Conservation (phyloP, 2,113 vertebrate species). For the Turnix velox region DNA sequence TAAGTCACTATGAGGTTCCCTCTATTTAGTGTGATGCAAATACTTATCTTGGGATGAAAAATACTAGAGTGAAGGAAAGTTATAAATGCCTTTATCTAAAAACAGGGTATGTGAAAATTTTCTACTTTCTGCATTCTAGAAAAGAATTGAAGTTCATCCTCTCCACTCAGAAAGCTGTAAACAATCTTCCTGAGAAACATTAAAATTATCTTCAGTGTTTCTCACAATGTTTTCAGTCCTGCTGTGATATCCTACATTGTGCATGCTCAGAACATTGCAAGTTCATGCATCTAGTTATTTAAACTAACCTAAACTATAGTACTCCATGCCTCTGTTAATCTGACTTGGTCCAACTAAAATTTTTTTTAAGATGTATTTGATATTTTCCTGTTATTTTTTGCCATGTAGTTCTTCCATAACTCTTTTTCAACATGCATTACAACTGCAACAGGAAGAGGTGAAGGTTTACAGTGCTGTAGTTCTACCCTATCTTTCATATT, state of each 20-base stretch:
- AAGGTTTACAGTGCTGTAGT: not conserved
- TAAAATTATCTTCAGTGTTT: not conserved
- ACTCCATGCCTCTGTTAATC: not conserved
- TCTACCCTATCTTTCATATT: not conserved
- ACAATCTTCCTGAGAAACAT: not conserved
- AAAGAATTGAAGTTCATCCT: not conserved
- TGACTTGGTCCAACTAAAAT: not conserved
- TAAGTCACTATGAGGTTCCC: no score
- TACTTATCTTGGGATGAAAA: not conserved
- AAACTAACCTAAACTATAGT: not conserved
- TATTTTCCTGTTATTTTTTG: not conserved
- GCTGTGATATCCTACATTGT: not conserved
- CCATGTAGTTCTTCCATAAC: not conserved
- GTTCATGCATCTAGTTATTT: not conserved
- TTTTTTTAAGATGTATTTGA: not conserved
- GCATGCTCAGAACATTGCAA: accelerated
- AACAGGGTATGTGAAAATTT: not conserved
- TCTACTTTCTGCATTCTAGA: not conserved
- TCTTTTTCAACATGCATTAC: not conserved
- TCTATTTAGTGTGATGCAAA: not conserved
- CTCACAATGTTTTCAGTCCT: not conserved
- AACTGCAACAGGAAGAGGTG: not conserved
- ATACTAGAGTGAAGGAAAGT: not conserved
- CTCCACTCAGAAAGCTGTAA: not conserved
- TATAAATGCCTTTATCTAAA: not conserved